These are phyloP conservation scores for Metridium senile DNA, from an alignment of 92 coral and sea anemone species.

Conservation along the genomic window DNA sequence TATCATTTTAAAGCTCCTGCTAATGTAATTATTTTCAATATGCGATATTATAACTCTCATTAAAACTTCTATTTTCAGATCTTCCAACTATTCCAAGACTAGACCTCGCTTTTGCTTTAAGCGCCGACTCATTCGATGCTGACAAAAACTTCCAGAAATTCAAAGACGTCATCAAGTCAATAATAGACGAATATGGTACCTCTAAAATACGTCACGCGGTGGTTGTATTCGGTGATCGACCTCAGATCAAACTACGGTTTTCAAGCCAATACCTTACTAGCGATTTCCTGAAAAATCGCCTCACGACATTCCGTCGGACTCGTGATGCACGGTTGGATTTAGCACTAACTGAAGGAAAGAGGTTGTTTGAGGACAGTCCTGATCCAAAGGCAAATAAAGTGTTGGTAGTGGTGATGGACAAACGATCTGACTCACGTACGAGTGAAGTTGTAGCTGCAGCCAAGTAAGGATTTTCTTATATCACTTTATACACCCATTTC, in stretches of 20 bases:
- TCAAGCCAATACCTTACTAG: background rate
- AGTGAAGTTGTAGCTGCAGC: conserved; percentile 21
- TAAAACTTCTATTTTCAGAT: conserved; percentile 18
- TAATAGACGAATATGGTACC: conserved; percentile 57
- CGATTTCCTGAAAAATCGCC: conserved; percentile 15
- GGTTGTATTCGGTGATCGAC: conserved; percentile 47
- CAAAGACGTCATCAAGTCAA: conserved; percentile 52
- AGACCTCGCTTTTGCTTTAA: conserved; percentile 71
- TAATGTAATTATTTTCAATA: no score
- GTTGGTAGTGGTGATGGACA: conserved; percentile 21
- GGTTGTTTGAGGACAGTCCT: conserved; percentile 24
- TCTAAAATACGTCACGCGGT: conserved; percentile 46
- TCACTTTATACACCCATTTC: no score
- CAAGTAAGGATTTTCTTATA: conserved; percentile 32
- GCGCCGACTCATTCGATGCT: conserved; percentile 58
- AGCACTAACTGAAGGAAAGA: conserved; percentile 27
- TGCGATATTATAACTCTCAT: background rate
- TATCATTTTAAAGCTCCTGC: no score
- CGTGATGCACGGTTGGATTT: conserved; percentile 46
- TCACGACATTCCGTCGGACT: conserved; percentile 28
- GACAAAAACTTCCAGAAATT: conserved; percentile 55
- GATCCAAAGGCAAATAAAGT: conserved; percentile 52
- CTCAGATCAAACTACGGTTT: conserved; percentile 9
- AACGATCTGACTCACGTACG: conserved; percentile 15
- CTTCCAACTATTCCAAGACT: conserved; percentile 59